These are phyloP conservation scores for Epirrhoe tristata DNA, from an alignment of 2,888 invertebrate genomes.

Conservation along the genomic window DNA sequence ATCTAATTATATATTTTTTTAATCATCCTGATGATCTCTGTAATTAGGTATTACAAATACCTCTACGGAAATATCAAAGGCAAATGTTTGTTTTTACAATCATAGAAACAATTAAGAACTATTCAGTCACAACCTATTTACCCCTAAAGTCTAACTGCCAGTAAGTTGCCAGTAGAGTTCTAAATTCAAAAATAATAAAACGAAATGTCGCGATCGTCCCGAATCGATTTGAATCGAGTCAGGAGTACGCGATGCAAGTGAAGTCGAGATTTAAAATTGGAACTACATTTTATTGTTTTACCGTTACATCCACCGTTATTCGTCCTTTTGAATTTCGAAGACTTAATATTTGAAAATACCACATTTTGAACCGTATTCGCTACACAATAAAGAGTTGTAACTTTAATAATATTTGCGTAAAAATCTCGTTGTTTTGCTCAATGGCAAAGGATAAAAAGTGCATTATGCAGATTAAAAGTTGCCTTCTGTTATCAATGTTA, in stretches of 20 bases:
- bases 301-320: slow-evolving; percentile 75
- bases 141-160: slow-evolving; percentile 4
- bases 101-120: background rate
- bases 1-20: too few species aligned
- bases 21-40: background rate
- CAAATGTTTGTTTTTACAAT: background rate
- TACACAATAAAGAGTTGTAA: background rate
- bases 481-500: background rate
- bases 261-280: slow-evolving; percentile 54
- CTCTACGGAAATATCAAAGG: background rate
- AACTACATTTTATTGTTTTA: slow-evolving; percentile 67
- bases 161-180: slow-evolving; percentile 42
- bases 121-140: background rate
- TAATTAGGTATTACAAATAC: too few species aligned
- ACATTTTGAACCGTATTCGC: slow-evolving; percentile 7
- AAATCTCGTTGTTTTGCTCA: slow-evolving; percentile 1
- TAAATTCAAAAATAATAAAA: slow-evolving; percentile 56
- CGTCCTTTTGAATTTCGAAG: slow-evolving; percentile 73
- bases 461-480: slow-evolving; percentile 7
- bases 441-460: background rate
- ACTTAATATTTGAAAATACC: slow-evolving; percentile 8
- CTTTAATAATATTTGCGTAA: slow-evolving; percentile 16
- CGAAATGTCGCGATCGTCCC: slow-evolving; percentile 56
- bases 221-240: slow-evolving; percentile 53
- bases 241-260: slow-evolving; percentile 51